Evolutionary conservation across 2,888 invertebrate species (phyloP).

Genomic region (Leucozona laternaria): DNA sequence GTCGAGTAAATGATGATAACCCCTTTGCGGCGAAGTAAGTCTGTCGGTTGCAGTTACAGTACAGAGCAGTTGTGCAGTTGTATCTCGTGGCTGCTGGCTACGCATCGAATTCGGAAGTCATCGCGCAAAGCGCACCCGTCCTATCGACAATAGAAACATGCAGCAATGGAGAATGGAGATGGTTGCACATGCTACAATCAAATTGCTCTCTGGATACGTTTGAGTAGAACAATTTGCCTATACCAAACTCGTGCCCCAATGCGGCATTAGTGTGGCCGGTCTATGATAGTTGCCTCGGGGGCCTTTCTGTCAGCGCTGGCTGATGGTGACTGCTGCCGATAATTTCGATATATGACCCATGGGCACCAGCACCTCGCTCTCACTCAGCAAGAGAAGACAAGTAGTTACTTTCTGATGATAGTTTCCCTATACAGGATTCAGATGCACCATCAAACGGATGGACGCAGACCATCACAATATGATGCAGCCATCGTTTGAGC

Average conservation of each 20-base stretch:
- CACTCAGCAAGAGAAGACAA: constrained; percentile 57
- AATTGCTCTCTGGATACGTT: constrained; percentile 22
- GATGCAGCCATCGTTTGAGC: background rate
- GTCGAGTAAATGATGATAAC: constrained; percentile 74
- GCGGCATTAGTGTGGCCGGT: constrained; percentile 57
- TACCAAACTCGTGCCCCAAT: constrained; percentile 65
- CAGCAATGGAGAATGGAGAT: background rate
- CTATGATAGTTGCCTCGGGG: constrained; percentile 50
- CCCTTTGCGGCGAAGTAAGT: constrained; percentile 55
- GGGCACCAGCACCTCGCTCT: constrained; percentile 42
- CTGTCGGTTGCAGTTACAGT: constrained; percentile 37
- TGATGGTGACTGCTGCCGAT: constrained; percentile 56
- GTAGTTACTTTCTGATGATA: constrained; percentile 68
- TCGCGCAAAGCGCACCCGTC: constrained; percentile 48
- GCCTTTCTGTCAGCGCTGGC: constrained; percentile 30
- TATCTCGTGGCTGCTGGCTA: constrained; percentile 61
- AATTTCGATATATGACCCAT: constrained; percentile 53
- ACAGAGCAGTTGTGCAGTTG: constrained; percentile 8
- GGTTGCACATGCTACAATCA: constrained; percentile 55
- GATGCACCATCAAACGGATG: constrained; percentile 29
- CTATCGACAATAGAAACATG: constrained; percentile 31
- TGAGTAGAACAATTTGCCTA: constrained; percentile 62
- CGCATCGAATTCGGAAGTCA: constrained; percentile 75
- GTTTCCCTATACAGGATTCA: constrained; percentile 38
- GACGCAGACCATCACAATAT: constrained; percentile 1